Conservation (phyloP, 2,113 vertebrate species). For the Sisor rabdophorus region DNA sequence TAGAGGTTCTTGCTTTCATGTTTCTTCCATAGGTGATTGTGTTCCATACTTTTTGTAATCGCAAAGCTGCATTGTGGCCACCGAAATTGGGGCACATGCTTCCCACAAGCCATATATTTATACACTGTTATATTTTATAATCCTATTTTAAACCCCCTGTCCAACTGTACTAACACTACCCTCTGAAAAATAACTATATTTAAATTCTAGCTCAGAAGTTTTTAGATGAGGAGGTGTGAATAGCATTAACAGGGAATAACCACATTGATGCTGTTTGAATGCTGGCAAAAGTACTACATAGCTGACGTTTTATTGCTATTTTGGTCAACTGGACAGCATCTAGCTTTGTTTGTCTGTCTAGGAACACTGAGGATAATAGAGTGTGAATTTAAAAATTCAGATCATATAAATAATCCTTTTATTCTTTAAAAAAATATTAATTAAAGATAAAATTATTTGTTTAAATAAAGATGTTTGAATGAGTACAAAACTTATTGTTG, state of each 20-base stretch:
- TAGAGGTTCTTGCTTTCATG: not conserved
- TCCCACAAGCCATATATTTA: slow-evolving; percentile 56
- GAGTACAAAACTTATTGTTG: not conserved
- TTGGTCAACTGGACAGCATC: slow-evolving; percentile 30
- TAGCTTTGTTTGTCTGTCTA: slow-evolving; percentile 24
- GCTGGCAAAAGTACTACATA: slow-evolving; percentile 49
- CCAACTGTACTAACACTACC: slow-evolving; percentile 72
- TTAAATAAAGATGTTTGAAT: not conserved
- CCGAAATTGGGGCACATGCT: slow-evolving; percentile 42
- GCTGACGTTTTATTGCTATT: slow-evolving; percentile 46
- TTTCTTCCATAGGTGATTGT: not conserved
- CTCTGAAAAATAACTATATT: slow-evolving; percentile 63
- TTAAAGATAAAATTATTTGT: slow-evolving; percentile 3
- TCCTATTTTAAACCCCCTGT: slow-evolving; percentile 67
- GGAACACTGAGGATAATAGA: not conserved
- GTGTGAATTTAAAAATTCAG: not conserved
- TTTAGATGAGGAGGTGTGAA: slow-evolving; percentile 48
- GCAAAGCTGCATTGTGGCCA: slow-evolving; percentile 7
- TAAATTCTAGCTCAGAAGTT: slow-evolving; percentile 62
- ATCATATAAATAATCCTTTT: slow-evolving; percentile 6
- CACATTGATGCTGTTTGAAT: slow-evolving; percentile 43
- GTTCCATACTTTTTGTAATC: not conserved
- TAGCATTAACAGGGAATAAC: slow-evolving; percentile 49
- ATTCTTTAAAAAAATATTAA: not conserved
- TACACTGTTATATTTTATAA: slow-evolving; percentile 67